Base-by-base conservation (phyloP, 2,113 vertebrate species). In the Oncorhynchus gorbuscha region DNA sequence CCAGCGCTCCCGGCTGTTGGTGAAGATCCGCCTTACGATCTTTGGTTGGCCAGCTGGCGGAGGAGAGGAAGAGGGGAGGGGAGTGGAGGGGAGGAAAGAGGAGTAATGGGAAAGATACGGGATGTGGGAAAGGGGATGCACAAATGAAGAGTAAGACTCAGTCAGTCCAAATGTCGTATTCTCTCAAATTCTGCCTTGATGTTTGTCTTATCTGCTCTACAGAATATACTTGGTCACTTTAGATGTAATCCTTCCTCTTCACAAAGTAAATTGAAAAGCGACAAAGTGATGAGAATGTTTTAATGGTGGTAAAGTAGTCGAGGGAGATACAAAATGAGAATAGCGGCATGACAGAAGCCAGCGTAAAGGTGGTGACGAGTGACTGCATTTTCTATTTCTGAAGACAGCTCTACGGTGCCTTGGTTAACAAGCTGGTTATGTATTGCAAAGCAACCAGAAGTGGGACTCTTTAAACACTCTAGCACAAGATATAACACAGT, bases 1-100 rank as follows among this genome's bases (percentile, higher is more conserved):
- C 97, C 97, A 98, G 3, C 97, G 89, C 87, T 98, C 97, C 20
- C 97, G 93, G 83, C 96, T 98, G 77, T 98, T 98, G 72, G 97
- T 98, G 88, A 98, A 98, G 84, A 98, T 98, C 45, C 97, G 94
- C 0, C 97, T 94, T 3, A 98, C 96, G 1, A 98, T 95, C 83
- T 98, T 98, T 0, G 96, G 96, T 76, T 97, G 97, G 24, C 95
- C 95, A 82, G 95, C 96, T 97, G 72, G 39, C 35, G 67, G 76
- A 74, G 12, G 51, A 35, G 39, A 48, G 22, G 61, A 32, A 84
- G 81, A 77, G 66, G 3, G 66, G 13, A 61, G 82, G 85, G 49
- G 61, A 3, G 22, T 9, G 45, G 16, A 72, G 16, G 5, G 26
- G 32, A 26, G 24, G 22, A 69, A 64, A 3, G n/a, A 22, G 59